Evolutionary conservation across 1,140 invertebrate species (phyloP), one percentile per base, ranked within the genome.

Genomic region (Lysiphlebus fabarum): DNA sequence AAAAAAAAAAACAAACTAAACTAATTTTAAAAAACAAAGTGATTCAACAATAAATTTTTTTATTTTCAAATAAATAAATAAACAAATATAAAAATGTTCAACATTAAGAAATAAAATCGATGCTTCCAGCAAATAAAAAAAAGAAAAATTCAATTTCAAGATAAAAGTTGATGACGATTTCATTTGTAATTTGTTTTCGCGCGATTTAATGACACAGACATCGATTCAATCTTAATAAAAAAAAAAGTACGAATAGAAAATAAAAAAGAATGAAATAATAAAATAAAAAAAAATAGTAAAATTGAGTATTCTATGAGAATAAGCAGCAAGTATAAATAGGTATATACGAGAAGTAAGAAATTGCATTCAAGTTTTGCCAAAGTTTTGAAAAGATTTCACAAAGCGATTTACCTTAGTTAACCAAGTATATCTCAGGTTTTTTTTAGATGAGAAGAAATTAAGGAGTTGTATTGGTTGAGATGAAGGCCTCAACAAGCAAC

Each of bases 341-440:
- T 17, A 17, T 17, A 17, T 17, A 1, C 17, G 61, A 57, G 34
- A 53, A 53, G 56, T 56, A 67, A 69, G 69, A 74, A 76, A 75
- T 75, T 70, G 67, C 65, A 62, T 68, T 65, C 57, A 33, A 62
- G 56, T 54, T 49, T 44, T 44, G 48, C 7, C 26, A 40, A 59
- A 67, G 58, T 61, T 65, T 67, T 70, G 59, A 26, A 66, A 65
- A 68, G 66, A 70, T 70, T 61, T 42, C 44, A 56, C 33, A 33
- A 34, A 26, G 65, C 59, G 65, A 70, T 67, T 66, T 66, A 50
- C 12, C n/a, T 9, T 4, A 51, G 34, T n/a, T 7, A 34, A 36
- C 5, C 11, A 34, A 36, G 34, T n/a, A n/a, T 12, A n/a, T 7
- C n/a, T n/a, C 37, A 14, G 49, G 38, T 51, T n/a, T 33, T n/a